Percentiles rank a stretch among this genome's conserved stretches.
phyloP scores from a whole-genome alignment of 2,113 vertebrate species.

The Cranoglanis bouderius region DNA sequence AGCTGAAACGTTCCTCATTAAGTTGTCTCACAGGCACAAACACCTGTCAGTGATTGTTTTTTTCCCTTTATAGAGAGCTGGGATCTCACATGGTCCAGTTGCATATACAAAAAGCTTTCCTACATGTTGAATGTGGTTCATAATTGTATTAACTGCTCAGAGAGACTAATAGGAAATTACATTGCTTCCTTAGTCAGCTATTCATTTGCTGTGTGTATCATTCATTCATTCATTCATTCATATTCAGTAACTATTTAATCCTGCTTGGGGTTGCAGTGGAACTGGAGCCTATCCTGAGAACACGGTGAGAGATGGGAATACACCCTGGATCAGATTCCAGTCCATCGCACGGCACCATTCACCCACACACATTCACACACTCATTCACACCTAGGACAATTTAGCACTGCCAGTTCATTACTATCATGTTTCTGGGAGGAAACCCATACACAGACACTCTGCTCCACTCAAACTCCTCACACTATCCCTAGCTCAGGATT shows the following conservation, averaged over 20 bases:
- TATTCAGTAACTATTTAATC: too few relatives aligned
- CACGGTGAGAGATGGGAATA: neutral
- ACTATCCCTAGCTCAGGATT: too few relatives aligned
- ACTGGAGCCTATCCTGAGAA: neutral
- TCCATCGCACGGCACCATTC: too few relatives aligned
- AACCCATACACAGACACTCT: too few relatives aligned
- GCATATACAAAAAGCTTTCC: neutral
- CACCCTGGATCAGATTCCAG: too few relatives aligned
- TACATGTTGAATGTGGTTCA: neutral
- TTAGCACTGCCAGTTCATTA: too few relatives aligned
- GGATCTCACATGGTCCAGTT: neutral
- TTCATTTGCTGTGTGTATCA: neutral
- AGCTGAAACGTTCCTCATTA: constrained; percentile 12
- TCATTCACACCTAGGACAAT: too few relatives aligned
- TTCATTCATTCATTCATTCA: neutral
- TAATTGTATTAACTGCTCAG: neutral
- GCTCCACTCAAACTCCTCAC: too few relatives aligned
- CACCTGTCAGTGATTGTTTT: neutral
- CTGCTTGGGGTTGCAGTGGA: neutral
- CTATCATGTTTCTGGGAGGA: too few relatives aligned
- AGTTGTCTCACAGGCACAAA: neutral
- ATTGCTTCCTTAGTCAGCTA: neutral
- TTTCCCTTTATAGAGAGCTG: neutral
- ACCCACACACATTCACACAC: too few relatives aligned
- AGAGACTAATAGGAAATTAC: neutral